Percentiles rank a stretch among this genome's conserved stretches.
Conservation (phyloP, 1,140 invertebrate genomes). For the Nomia melanderi region DNA sequence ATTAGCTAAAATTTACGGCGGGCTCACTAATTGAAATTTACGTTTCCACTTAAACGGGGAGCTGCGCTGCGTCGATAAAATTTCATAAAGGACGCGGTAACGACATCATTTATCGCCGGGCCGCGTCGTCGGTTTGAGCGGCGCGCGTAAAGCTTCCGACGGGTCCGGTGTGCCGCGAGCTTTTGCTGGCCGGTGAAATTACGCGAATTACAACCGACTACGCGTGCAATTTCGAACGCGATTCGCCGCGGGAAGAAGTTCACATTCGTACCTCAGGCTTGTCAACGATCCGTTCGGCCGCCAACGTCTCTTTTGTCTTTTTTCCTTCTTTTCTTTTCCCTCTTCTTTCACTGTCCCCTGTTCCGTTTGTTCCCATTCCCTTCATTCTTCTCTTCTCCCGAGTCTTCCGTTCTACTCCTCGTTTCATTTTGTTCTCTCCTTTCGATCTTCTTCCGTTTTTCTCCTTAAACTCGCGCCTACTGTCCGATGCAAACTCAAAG, state of each 20-base stretch:
- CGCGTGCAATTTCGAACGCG: too few relatives aligned
- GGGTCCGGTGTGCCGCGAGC: too few relatives aligned
- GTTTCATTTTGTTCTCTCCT: not conserved
- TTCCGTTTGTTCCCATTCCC: too few relatives aligned
- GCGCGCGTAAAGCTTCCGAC: not conserved
- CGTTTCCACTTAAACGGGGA: not conserved
- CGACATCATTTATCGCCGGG: constrained; percentile 5
- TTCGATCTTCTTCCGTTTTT: too few relatives aligned
- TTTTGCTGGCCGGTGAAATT: not conserved
- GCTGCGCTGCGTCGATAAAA: not conserved
- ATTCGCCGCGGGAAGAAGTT: too few relatives aligned
- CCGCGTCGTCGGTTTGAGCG: not conserved
- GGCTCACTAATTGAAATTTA: not conserved
- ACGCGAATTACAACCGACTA: not conserved
- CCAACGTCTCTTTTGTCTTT: not conserved
- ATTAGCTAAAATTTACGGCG: not conserved
- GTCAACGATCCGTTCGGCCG: constrained; percentile 48
- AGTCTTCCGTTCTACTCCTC: too few relatives aligned
- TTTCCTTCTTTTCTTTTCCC: too few relatives aligned
- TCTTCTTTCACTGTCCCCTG: too few relatives aligned
- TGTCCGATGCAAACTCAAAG: not conserved
- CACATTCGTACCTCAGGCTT: constrained; percentile 49
- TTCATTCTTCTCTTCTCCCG: too few relatives aligned
- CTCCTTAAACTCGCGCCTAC: too few relatives aligned
- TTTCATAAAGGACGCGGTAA: constrained; percentile 1